Base-by-base conservation (phyloP, 2,113 vertebrate species). In the Rattus rattus region DNA sequence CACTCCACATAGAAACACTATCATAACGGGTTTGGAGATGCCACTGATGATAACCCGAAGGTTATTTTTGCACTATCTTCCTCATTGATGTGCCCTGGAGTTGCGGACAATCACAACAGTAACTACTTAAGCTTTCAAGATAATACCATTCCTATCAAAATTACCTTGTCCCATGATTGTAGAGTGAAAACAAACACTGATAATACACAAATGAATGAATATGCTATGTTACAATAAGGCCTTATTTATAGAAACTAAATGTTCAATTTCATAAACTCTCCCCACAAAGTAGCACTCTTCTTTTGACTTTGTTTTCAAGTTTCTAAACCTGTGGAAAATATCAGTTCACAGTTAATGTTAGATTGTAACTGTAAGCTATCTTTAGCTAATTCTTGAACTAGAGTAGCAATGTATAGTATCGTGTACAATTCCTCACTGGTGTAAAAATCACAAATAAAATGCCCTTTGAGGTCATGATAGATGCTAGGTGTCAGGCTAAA, bases 311-410 rank as follows among this genome's bases (percentile, higher is more conserved):
- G 56, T 76, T 67, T 73, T n/a, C 69, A 72, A 59, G 10, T 59
- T 94, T 70, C 63, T 80, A 47, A 90, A 87, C 94, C 49, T 7
- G 14, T 85, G 72, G 91, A 80, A 86, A 90, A 90, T 14, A 43
- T 94, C 80, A 90, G 72, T n/a, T 92, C 59, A 80, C 36, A 67
- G 39, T 47, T 7, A 95, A 91, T 77, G 7, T 36, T 92, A n/a
- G 24, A 70, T 81, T 88, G 96, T 91, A 86, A 67, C 52, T 83
- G 28, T 75, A 13, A 26, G 63, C 39, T 26, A 76, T 54, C 36
- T 70, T 83, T 80, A 77, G 61, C 12, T 77, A 63, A 65, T 2
- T 4, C 52, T 33, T 30, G 36, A 28, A 43, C 72, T 92, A 90
- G 12, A 92, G 24, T 20, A 86, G 80, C 17, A 72, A 80, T 52